Percentiles rank a stretch among this genome's conserved stretches.
Evolutionary conservation across 1,140 invertebrate genomes (phyloP).

Genomic region (Zaprionus tsacasi): DNA sequence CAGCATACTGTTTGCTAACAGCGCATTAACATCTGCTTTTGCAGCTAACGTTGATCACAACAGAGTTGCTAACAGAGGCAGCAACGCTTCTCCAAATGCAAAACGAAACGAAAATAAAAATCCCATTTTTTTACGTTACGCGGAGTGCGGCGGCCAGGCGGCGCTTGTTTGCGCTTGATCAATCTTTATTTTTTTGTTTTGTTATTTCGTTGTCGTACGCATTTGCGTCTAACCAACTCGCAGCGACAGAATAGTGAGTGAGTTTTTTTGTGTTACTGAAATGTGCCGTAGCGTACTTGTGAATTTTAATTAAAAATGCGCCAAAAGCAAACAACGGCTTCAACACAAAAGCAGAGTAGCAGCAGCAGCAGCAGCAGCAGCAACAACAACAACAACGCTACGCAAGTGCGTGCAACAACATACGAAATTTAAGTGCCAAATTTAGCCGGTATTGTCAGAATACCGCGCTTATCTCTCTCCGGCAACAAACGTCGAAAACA

Average conservation of each 20-base stretch:
- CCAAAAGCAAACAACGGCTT: conserved; percentile 38
- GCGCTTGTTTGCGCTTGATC: conserved; percentile 47
- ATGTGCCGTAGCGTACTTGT: conserved; percentile 3
- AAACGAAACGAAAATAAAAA: conserved; percentile 41
- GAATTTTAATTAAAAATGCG: conserved; percentile 42
- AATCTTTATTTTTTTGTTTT: conserved; percentile 30
- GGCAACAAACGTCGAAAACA: conserved; percentile 2
- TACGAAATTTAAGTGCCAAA: conserved; percentile 34
- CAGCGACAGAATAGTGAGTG: conserved; percentile 4
- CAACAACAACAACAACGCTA: conserved; percentile 15
- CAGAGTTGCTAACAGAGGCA: conserved; percentile 23
- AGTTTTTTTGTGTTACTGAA: conserved; percentile 9
- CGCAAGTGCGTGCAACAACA: conserved; percentile 4
- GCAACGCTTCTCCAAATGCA: conserved; percentile 25
- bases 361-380: conserved; percentile 2
- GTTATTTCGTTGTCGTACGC: conserved; percentile 24
- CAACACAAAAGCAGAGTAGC: conserved; percentile 10
- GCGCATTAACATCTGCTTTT: background rate
- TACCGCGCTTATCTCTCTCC: conserved; percentile 17
- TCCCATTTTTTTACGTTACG: conserved; percentile 48
- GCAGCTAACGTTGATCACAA: conserved; percentile 15
- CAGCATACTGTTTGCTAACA: conserved; percentile 18
- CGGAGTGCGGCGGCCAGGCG: conserved; percentile 51
- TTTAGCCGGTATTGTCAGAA: conserved; percentile 24
- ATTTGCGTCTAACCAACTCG: conserved; percentile 12